These are phyloP conservation scores for Patiria miniata DNA, from an alignment of 35 echinoderm and acorn worm species.

Conservation along the genomic window DNA sequence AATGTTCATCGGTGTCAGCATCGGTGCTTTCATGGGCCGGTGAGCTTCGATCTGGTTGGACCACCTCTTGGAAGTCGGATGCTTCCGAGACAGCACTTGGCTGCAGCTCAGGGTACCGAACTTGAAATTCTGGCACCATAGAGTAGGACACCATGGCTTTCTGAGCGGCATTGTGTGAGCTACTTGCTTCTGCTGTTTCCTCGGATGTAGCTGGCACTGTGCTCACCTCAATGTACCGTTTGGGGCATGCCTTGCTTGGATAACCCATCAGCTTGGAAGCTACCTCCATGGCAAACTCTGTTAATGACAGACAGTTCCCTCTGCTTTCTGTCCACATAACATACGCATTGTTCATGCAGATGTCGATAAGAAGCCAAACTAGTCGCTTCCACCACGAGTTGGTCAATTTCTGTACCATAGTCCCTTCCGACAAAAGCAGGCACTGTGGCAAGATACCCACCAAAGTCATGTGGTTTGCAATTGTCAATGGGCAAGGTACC, in stretches of 20 bases:
- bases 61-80: neutral
- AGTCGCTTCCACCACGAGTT: slow-evolving; percentile 40
- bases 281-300: slow-evolving; percentile 37
- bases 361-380: slow-evolving; percentile 38
- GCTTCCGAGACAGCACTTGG: neutral
- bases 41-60: neutral
- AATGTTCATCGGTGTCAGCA: neutral
- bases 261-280: neutral
- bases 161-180: too few species aligned
- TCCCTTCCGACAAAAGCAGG: neutral
- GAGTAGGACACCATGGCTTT: neutral
- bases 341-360: slow-evolving; percentile 27
- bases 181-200: neutral
- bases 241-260: neutral
- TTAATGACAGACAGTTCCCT: neutral
- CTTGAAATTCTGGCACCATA: neutral
- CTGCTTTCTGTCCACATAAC: slow-evolving; percentile 21
- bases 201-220: neutral
- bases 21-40: neutral
- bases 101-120: too few species aligned
- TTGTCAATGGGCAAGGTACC: neutral
- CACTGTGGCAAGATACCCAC: neutral
- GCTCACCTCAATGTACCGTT: neutral
- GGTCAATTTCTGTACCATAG: slow-evolving; percentile 3
- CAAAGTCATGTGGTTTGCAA: neutral